Evolutionary conservation across 2,888 invertebrate species (phyloP), one percentile per base, ranked within the genome.

Genomic region (Selenia dentaria): DNA sequence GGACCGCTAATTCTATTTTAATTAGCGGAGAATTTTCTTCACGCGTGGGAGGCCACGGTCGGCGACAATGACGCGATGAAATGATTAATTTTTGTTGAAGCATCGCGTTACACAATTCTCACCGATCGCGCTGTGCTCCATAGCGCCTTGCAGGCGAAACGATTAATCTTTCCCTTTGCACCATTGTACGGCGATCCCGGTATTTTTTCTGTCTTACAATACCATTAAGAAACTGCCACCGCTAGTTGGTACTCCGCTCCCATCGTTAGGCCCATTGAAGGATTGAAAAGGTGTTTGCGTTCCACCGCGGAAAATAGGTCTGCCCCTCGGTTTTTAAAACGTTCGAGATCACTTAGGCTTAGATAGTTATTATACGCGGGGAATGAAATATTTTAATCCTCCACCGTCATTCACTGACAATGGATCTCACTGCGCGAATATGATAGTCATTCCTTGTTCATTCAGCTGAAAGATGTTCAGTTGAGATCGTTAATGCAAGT

Each of bases 221-320:
- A 86, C 88, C 89, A 88, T 89, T 87, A 87, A 78, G 79, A 84
- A 83, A 86, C 83, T 85, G 85, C 79, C 83, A 80, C 80, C 80
- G 83, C 83, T 89, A 89, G 90, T 90, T 87, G 84, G 83, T 81
- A 67, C 74, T 72, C 71, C 74, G 64, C 70, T 66, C 73, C 73
- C 80, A 79, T 83, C 82, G 77, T 75, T 71, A 70, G 70, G 71
- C 77, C 87, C 69, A 83, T 89, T 89, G 84, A 88, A 79, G 80
- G 79, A 78, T 83, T 91, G 83, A 91, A 91, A 82, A 91, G 91
- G 90, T 91, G 91, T 91, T 91, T 91, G 79, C 91, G 90, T 76
- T 78, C 71, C 65, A 70, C 74, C 74, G 74, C 76, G 73, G 79
- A 86, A 88, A 89, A 88, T 85, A 83, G 84, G 82, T 80, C 77